Percentiles rank a stretch among this genome's conserved stretches.
phyloP scores from a whole-genome alignment of 1,140 invertebrate genomes.

The Cheumatopsyche charites region DNA sequence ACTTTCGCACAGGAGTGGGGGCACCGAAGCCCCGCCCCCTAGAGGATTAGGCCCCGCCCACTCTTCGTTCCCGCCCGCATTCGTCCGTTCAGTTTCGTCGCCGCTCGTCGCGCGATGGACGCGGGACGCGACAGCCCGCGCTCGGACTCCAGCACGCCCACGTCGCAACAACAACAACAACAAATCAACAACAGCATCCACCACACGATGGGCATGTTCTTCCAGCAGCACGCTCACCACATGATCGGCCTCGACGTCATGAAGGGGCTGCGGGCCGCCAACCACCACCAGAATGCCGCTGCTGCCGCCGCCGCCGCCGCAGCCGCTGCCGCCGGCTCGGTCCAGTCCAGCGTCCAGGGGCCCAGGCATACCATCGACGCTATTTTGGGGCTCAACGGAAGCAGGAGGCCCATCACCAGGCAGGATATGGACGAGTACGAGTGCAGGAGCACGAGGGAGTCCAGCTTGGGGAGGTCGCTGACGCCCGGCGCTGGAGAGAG shows the following conservation, averaged over 20 bases:
- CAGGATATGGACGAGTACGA: conserved; percentile 44
- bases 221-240: conserved; percentile 43
- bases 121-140: conserved; percentile 30
- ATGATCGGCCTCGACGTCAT: conserved; percentile 44
- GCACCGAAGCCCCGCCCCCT: background rate
- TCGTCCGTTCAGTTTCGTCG: background rate
- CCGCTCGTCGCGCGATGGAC: conserved; percentile 33
- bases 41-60: conserved; percentile 10
- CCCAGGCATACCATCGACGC: conserved; percentile 58
- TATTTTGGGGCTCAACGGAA: conserved; percentile 53
- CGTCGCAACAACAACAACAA: conserved; percentile 25
- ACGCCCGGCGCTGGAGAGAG: conserved; percentile 45
- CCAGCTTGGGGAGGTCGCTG: conserved; percentile 40
- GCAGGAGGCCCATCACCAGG: conserved; percentile 30
- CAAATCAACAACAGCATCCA: conserved; percentile 4
- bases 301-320: conserved; percentile 19
- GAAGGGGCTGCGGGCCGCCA: conserved; percentile 40
- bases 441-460: conserved; percentile 40
- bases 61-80: background rate
- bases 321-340: background rate
- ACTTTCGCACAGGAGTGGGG: background rate
- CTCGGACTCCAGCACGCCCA: conserved; percentile 40
- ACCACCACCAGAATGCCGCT: conserved; percentile 11
- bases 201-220: conserved; percentile 45
- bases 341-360: conserved; percentile 45